These are phyloP conservation scores for Papilio protenor DNA, from an alignment of 2,888 invertebrate genomes.

Conservation along the genomic window DNA sequence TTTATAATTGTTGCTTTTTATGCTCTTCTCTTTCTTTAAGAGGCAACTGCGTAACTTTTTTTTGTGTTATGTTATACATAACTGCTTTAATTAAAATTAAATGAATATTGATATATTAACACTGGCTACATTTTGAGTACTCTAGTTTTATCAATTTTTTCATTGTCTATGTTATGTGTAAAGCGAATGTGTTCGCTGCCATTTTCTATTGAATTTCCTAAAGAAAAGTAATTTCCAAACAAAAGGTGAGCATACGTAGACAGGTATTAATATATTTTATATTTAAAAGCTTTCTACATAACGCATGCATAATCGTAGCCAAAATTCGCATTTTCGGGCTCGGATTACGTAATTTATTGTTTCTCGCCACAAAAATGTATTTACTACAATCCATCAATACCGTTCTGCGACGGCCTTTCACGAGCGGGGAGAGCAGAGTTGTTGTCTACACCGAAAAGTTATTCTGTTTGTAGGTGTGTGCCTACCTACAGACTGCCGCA, in stretches of 20 bases:
- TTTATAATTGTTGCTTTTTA: too few species aligned
- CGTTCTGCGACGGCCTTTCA: slow-evolving; percentile 66
- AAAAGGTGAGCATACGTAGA: slow-evolving; percentile 74
- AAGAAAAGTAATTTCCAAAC: slow-evolving; percentile 57
- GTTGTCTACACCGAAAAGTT: slow-evolving; percentile 87
- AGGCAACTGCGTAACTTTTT: too few species aligned
- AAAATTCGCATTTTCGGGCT: slow-evolving; percentile 60
- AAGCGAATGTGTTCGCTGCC: slow-evolving; percentile 78
- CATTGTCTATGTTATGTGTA: slow-evolving; percentile 66
- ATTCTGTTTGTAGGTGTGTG: slow-evolving; percentile 88
- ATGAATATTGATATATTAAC: neutral
- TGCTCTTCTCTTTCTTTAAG: too few species aligned
- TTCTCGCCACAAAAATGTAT: slow-evolving; percentile 70
- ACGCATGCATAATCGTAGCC: slow-evolving; percentile 62
- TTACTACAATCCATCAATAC: slow-evolving; percentile 69
- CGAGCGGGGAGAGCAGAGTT: slow-evolving; percentile 73
- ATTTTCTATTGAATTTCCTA: slow-evolving; percentile 72
- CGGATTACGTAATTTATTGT: slow-evolving; percentile 82
- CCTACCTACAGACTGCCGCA: slow-evolving; percentile 85
- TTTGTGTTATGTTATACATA: too few species aligned
- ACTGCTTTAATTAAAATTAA: neutral
- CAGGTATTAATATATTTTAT: slow-evolving; percentile 63
- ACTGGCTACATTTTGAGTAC: slow-evolving; percentile 30
- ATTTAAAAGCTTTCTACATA: slow-evolving; percentile 57
- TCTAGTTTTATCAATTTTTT: slow-evolving; percentile 45